Percentiles rank a stretch among this genome's conserved stretches.
Evolutionary conservation across 2,113 vertebrate genomes (phyloP).

Genomic region (Misgurnus mizolepis): DNA sequence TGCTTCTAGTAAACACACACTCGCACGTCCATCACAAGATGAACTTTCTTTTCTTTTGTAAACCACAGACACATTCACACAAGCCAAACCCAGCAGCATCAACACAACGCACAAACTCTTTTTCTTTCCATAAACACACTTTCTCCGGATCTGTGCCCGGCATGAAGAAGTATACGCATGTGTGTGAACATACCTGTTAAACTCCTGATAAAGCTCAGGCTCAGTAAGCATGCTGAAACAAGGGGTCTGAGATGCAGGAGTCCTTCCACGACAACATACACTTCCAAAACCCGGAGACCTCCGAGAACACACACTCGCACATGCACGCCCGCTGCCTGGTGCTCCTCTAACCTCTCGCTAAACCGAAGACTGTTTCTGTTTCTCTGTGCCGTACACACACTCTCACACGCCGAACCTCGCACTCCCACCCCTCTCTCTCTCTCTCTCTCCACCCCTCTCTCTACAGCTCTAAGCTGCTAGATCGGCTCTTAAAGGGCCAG

Average conservation of each 20-base stretch:
- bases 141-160: conserved; percentile 34
- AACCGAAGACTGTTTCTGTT: conserved; percentile 76
- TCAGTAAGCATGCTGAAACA: conserved; percentile 98
- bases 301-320: conserved; percentile 72
- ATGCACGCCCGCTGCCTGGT: conserved; percentile 72
- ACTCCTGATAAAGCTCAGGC: conserved; percentile 98
- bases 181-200: conserved; percentile 89
- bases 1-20: conserved; percentile 21
- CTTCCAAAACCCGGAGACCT: conserved; percentile 78
- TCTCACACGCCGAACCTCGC: conserved; percentile 66
- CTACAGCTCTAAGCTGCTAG: conserved; percentile 75
- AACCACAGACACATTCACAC: conserved; percentile 19
- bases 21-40: conserved; percentile 1
- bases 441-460: conserved; percentile 71
- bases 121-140: conserved; percentile 23
- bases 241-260: conserved; percentile 75
- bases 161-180: conserved; percentile 34
- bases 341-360: conserved; percentile 90
- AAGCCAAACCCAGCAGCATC: conserved; percentile 35
- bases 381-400: conserved; percentile 59
- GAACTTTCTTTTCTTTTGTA: conserved; percentile 40
- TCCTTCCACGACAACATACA: conserved; percentile 87
- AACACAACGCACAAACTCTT: conserved; percentile 33
- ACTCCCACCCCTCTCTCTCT: conserved; percentile 67
- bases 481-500: conserved; percentile 96